Percentiles rank a stretch among this genome's conserved stretches.
Evolutionary conservation across 2,888 invertebrate species (phyloP).

Genomic region (Epirrhoe tristata): DNA sequence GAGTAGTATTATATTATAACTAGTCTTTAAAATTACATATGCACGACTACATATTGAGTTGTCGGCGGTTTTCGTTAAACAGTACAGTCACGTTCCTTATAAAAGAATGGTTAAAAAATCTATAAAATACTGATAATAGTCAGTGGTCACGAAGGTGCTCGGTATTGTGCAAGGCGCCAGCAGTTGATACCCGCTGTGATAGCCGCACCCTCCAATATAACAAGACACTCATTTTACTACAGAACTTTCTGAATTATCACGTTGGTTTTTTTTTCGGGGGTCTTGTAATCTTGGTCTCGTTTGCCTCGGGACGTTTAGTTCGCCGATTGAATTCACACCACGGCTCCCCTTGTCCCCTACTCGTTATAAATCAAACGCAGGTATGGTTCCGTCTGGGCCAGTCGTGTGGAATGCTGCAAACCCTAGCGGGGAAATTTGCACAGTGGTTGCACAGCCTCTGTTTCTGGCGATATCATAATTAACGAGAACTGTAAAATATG

Average conservation of each 20-base stretch:
- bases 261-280: conserved; percentile 48
- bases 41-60: conserved; percentile 68
- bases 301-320: conserved; percentile 65
- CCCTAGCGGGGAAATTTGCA: conserved; percentile 62
- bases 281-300: conserved; percentile 57
- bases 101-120: conserved; percentile 69
- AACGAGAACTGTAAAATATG: conserved; percentile 43
- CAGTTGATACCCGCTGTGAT: conserved; percentile 76
- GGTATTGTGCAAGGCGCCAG: conserved; percentile 74
- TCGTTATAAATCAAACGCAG: conserved; percentile 84
- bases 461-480: conserved; percentile 57
- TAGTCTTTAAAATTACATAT: conserved; percentile 64
- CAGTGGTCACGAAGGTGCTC: conserved; percentile 76
- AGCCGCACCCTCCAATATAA: conserved; percentile 62
- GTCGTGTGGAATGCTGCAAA: conserved; percentile 68
- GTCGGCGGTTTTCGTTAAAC: conserved; percentile 68
- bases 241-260: conserved; percentile 37
- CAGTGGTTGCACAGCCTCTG: conserved; percentile 50
- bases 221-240: conserved; percentile 46
- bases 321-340: conserved; percentile 78
- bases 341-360: conserved; percentile 74
- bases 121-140: conserved; percentile 78
- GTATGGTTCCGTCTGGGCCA: conserved; percentile 76
- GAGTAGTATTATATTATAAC: conserved; percentile 48
- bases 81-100: conserved; percentile 72